Percentiles rank a stretch among this genome's conserved stretches.
Evolutionary conservation across 2,797 vertebrate species (phyloP).

Genomic region (Echeneis naucrates): DNA sequence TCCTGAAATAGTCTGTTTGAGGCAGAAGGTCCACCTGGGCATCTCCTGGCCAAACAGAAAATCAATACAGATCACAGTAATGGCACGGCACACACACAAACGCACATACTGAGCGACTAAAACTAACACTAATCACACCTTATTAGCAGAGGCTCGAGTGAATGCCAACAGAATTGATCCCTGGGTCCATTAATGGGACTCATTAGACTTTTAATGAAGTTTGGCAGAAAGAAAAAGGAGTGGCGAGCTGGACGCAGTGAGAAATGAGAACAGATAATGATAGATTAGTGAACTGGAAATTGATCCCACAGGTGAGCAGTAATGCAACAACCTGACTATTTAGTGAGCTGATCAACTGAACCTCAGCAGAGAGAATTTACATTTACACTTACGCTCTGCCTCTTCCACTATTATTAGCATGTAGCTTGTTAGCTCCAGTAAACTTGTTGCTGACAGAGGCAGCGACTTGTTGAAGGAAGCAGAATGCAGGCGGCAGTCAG

Average conservation of each 20-base stretch:
- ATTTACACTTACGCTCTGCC: neutral
- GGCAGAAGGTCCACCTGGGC: slow-evolving; percentile 58
- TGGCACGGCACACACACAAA: slow-evolving; percentile 59
- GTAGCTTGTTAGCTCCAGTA: slow-evolving; percentile 25
- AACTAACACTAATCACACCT: slow-evolving; percentile 77
- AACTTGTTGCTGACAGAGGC: slow-evolving; percentile 18
- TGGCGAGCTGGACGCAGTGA: neutral
- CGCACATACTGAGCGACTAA: slow-evolving; percentile 52
- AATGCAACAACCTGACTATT: neutral
- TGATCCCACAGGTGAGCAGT: neutral
- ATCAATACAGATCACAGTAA: slow-evolving; percentile 73
- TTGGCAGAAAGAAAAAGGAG: slow-evolving; percentile 46
- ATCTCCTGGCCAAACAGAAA: slow-evolving; percentile 61
- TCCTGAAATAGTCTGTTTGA: slow-evolving; percentile 68
- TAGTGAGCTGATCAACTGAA: neutral
- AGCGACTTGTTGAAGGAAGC: slow-evolving; percentile 7
- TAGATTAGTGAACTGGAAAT: neutral
- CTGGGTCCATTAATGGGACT: slow-evolving; percentile 72
- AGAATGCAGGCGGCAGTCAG: neutral
- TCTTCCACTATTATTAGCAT: neutral
- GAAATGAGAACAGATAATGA: neutral
- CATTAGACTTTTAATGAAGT: slow-evolving; percentile 83
- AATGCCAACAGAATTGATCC: slow-evolving; percentile 75
- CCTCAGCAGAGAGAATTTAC: too few relatives aligned
- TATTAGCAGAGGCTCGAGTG: slow-evolving; percentile 65